phyloP scores from a whole-genome alignment of 2,797 vertebrate species.

The Naso thynnoides region DNA sequence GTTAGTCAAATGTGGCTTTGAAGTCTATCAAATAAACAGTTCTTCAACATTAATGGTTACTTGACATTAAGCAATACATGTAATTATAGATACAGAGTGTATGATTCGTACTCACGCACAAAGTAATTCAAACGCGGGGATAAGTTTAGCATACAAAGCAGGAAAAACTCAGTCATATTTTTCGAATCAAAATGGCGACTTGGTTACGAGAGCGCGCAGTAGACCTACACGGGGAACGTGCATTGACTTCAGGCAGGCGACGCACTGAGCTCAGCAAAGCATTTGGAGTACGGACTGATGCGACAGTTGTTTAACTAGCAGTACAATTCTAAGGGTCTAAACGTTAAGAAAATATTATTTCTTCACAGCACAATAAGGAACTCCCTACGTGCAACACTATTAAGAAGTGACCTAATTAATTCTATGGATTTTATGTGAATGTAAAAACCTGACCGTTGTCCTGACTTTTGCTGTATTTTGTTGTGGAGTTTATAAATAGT shows the following conservation, averaged over 20 bases:
- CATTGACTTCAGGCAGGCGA: constrained; percentile 53
- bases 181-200: constrained; percentile 90
- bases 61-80: constrained; percentile 1
- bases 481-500: no score
- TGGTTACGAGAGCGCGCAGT: constrained; percentile 77
- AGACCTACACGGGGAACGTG: constrained; percentile 52
- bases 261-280: constrained; percentile 20
- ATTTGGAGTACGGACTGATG: no score
- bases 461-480: no score
- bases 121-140: constrained; percentile 60
- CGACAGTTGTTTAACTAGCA: no score
- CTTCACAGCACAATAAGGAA: no score
- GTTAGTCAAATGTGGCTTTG: constrained; percentile 54
- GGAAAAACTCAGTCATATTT: constrained; percentile 87
- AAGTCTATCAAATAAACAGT: constrained; percentile 47
- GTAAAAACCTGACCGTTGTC: no score
- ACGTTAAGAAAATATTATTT: no score
- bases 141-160: constrained; percentile 81
- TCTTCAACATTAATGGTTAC: constrained; percentile 5
- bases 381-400: no score
- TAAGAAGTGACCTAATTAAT: no score
- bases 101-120: constrained; percentile 48
- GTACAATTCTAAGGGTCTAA: no score
- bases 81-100: constrained; percentile 23
- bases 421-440: no score